Conservation (phyloP, 2,113 vertebrate species). For the Oplegnathus fasciatus region DNA sequence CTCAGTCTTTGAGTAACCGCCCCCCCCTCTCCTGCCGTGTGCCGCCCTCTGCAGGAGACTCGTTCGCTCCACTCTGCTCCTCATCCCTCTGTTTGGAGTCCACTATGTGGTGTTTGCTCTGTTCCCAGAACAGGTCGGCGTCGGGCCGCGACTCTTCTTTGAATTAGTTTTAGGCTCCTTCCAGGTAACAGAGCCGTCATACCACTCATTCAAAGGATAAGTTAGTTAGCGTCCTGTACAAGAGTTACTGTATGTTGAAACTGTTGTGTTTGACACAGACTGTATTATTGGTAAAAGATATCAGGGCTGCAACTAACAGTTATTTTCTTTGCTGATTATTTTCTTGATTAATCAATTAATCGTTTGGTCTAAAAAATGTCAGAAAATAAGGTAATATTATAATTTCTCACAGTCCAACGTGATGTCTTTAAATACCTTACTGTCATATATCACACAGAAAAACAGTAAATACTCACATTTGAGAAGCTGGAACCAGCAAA, state of each 20-base stretch:
- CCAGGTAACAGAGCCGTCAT: slow-evolving; percentile 82
- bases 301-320: too few species aligned
- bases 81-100: slow-evolving; percentile 89
- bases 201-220: background rate
- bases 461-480: background rate
- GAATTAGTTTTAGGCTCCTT: slow-evolving; percentile 90
- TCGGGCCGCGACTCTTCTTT: slow-evolving; percentile 87
- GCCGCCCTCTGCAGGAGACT: slow-evolving; percentile 81
- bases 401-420: too few species aligned
- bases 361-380: too few species aligned
- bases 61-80: slow-evolving; percentile 85
- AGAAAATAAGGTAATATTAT: too few species aligned
- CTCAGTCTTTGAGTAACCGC: background rate
- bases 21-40: background rate
- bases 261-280: too few species aligned
- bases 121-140: slow-evolving; percentile 88
- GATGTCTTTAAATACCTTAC: background rate
- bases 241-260: too few species aligned
- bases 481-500: background rate
- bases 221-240: too few species aligned
- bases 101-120: slow-evolving; percentile 90
- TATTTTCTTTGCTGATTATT: too few species aligned
- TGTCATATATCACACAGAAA: background rate
- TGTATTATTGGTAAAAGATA: too few species aligned
- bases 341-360: too few species aligned